Conservation (phyloP, 2,113 vertebrate species). For the Alexandromys fortis region DNA sequence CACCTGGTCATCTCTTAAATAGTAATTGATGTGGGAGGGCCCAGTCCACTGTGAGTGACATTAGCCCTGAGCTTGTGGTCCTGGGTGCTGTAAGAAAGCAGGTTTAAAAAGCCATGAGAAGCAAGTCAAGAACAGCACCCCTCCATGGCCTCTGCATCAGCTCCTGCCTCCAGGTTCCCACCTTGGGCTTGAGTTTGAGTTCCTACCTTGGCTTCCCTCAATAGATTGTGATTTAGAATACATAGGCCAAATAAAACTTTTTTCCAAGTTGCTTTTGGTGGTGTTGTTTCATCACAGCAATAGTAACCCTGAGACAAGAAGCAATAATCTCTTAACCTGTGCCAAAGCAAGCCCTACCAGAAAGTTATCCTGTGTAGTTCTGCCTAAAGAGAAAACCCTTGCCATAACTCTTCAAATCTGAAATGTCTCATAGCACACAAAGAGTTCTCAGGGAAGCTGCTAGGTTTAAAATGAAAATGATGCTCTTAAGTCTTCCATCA, state of each 20-base stretch:
- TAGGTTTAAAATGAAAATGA: slow-evolving; percentile 76
- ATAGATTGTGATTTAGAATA: neutral
- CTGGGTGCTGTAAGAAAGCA: neutral
- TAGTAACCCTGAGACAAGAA: neutral
- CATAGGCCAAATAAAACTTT: neutral
- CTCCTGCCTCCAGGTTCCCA: neutral
- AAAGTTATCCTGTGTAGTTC: neutral
- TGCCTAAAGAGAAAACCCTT: slow-evolving; percentile 38
- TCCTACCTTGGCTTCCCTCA: neutral
- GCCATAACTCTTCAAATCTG: slow-evolving; percentile 60
- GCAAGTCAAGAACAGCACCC: neutral
- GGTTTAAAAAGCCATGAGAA: neutral
- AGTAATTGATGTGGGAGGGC: neutral
- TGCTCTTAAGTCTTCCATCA: slow-evolving; percentile 67
- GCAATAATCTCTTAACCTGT: neutral
- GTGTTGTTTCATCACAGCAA: neutral
- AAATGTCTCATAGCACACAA: slow-evolving; percentile 70
- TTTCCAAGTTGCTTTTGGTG: neutral
- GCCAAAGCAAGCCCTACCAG: neutral
- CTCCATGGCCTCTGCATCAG: neutral
- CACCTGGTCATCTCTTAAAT: neutral
- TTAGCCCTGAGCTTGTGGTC: neutral
- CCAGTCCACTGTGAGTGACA: neutral
- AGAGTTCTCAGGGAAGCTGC: slow-evolving; percentile 59
- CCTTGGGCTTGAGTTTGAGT: neutral